A percentile compares a stretch with the other conserved stretches of the same genome.
phyloP scores from a whole-genome alignment of 1,140 invertebrate genomes.

The Penaeus chinensis region DNA sequence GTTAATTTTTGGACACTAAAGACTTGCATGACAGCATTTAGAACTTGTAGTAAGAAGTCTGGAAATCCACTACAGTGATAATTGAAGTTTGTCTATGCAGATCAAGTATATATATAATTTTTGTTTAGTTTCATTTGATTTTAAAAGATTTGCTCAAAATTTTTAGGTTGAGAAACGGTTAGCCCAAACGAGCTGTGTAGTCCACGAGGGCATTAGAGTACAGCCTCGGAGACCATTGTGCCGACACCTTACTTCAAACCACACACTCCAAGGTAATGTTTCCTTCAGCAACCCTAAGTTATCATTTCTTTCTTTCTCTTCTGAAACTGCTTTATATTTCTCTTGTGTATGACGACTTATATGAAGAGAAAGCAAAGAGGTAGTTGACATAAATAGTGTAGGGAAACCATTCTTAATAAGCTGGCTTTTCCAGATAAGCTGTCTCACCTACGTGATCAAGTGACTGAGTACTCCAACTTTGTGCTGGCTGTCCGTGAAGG shows the following conservation, averaged over 20 bases:
- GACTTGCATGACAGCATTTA: no score
- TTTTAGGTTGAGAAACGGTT: conserved; percentile 48
- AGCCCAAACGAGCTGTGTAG: conserved; percentile 28
- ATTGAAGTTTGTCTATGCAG: background rate
- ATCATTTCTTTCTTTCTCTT: background rate
- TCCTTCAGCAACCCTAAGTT: background rate
- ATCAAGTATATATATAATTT: background rate
- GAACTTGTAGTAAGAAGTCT: no score
- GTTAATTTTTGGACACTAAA: no score
- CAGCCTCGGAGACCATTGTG: conserved; percentile 52
- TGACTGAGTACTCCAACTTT: conserved; percentile 88
- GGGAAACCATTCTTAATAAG: background rate
- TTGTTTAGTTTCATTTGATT: background rate
- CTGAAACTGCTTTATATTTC: no score
- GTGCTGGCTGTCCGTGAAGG: conserved; percentile 76
- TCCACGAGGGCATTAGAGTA: conserved; percentile 56
- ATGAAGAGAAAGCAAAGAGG: no score
- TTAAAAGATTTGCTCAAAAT: background rate
- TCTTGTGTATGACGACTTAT: no score
- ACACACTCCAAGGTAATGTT: conserved; percentile 74
- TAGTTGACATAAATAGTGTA: no score
- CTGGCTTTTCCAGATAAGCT: conserved; percentile 77
- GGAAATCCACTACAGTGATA: no score
- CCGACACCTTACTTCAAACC: conserved; percentile 73
- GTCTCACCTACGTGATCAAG: conserved; percentile 80